Evolutionary conservation across 1,140 invertebrate genomes (phyloP).

Genomic region (Myzus persicae): DNA sequence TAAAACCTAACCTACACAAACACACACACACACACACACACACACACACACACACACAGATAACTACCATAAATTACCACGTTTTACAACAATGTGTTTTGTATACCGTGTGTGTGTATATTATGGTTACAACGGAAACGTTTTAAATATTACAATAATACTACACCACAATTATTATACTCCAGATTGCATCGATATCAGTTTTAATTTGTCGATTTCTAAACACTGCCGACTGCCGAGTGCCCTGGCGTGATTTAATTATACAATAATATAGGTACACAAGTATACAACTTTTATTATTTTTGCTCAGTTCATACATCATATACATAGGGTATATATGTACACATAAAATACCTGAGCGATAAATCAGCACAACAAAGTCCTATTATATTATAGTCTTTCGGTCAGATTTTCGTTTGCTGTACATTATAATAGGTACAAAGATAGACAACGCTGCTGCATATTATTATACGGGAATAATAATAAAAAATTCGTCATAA

Average conservation of each 20-base stretch:
- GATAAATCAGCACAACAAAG: not conserved
- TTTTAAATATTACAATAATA: not conserved
- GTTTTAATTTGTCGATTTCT: not conserved
- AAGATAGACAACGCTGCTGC: not conserved
- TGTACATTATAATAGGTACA: not conserved
- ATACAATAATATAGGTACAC: not conserved
- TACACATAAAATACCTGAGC: not conserved
- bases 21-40: no score
- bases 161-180: not conserved
- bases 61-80: not conserved
- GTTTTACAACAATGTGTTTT: not conserved
- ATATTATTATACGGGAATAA: not conserved
- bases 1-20: not conserved
- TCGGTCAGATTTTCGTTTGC: not conserved
- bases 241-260: not conserved
- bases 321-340: no score
- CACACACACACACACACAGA: not conserved
- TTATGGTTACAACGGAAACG: not conserved
- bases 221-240: not conserved
- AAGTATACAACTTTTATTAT: not conserved
- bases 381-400: not conserved
- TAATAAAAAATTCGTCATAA: not conserved
- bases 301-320: not conserved
- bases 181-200: not conserved
- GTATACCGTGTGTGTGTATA: not conserved